phyloP scores from a whole-genome alignment of 1,140 invertebrate species.

The Pemphigus obesinymphae region DNA sequence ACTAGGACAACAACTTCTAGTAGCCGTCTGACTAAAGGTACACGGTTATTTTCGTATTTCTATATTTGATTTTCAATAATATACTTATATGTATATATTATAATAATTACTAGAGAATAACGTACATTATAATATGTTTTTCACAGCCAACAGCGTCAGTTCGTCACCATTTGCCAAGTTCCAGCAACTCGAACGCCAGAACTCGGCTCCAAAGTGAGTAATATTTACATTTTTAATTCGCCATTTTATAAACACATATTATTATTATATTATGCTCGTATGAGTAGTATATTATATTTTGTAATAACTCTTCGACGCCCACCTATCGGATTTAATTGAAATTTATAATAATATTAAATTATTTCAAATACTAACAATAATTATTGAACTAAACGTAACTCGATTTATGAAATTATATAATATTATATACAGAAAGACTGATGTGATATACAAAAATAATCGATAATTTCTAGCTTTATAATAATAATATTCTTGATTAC shows the following conservation, averaged over 20 bases:
- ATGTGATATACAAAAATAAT: neutral
- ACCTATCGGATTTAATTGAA: conserved; percentile 3
- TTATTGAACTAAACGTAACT: neutral
- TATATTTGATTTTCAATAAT: too few species aligned
- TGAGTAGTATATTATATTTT: too few species aligned
- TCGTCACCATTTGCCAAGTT: conserved; percentile 84
- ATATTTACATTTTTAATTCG: too few species aligned
- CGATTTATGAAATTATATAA: neutral
- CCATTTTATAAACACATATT: too few species aligned
- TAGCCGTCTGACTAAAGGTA: conserved; percentile 24
- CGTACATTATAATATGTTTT: too few species aligned
- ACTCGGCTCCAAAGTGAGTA: conserved; percentile 71
- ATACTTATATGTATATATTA: neutral
- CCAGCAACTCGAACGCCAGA: conserved; percentile 80
- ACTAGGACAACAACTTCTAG: conserved; percentile 35
- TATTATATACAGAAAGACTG: neutral
- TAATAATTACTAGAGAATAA: neutral
- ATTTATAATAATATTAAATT: too few species aligned
- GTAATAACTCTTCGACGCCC: neutral
- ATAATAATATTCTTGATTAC: conserved; percentile 6
- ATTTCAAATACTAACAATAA: conserved; percentile 12
- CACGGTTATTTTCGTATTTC: too few species aligned
- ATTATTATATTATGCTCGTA: too few species aligned
- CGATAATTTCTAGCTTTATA: neutral
- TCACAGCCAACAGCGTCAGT: conserved; percentile 45